Base-by-base conservation (phyloP, 2,797 vertebrate species). In the Rousettus madagascariensis region DNA sequence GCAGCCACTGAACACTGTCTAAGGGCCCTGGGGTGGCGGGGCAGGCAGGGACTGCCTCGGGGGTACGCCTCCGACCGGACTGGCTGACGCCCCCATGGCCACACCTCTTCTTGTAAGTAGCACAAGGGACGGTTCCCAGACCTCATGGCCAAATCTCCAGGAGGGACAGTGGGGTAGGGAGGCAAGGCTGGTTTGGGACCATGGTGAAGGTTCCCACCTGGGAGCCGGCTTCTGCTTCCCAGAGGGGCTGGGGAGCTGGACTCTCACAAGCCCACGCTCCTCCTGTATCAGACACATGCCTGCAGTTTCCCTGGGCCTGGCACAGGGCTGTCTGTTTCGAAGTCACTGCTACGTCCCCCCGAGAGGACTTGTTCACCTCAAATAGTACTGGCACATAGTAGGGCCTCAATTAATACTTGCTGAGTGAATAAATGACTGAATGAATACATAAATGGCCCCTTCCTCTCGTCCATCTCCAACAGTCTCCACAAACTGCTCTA, bases 241-340 rank as follows among this genome's bases (percentile, higher is more conserved):
- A 0, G 2, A 9, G 0, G 6, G 26, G n/a, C 69, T 15, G 3
- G 26, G 46, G 41, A 57, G n/a, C 9, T 4, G 49, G 41, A 16
- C 57, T 51, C 5, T 8, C 8, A 22, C 15, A 22, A 63, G 68
- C 43, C 30, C 1, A 0, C 1, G 5, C 9, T 3, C 43, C 36
- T 49, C 30, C 55, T 6, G 17, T 46, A 0, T 1, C 0, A 26
- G 43, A 26, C 8, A 4, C 1, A 0, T 0, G 2, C 36, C 57
- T 36, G 79, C 24, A 8, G 20, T 26, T 3, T 57, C 51, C 46
- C 59, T 0, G 5, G 68, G 5, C 38, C 69, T 0, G 0, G 22
- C 5, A 1, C 28, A 26, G 41, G 46, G 3, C 4, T 22, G 6
- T 59, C 59, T 61, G 24, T 22, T 30, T 59, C 26, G 1, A 8